Conservation (phyloP, 2,113 vertebrate genomes). For the Cervus canadensis region DNA sequence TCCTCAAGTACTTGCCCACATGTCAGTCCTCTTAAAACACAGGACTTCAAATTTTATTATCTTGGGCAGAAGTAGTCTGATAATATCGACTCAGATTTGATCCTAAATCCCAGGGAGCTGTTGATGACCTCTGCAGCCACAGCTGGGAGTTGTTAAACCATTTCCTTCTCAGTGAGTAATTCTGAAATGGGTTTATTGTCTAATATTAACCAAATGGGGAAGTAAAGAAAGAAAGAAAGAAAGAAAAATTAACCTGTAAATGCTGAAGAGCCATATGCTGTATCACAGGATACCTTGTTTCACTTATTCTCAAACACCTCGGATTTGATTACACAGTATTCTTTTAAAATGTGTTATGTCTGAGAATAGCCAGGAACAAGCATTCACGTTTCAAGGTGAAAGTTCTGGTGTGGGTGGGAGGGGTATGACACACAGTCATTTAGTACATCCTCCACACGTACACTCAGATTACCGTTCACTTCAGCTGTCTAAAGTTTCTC, state of each 20-base stretch:
- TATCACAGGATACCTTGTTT: not conserved
- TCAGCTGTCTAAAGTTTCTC: not conserved
- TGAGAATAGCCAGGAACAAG: not conserved
- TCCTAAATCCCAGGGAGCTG: not conserved
- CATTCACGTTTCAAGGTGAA: not conserved
- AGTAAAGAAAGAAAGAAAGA: not conserved
- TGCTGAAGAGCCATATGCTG: not conserved
- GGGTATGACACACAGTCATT: not conserved
- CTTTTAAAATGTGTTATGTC: not conserved
- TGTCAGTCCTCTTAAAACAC: conserved; percentile 5
- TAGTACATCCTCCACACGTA: not conserved
- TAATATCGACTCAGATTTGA: conserved; percentile 27
- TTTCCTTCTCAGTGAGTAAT: conserved; percentile 21
- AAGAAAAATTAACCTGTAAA: not conserved
- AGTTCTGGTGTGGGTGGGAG: not conserved
- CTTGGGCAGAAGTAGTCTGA: conserved; percentile 32
- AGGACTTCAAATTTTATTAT: conserved; percentile 60
- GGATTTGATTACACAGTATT: not conserved
- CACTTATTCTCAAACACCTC: not conserved
- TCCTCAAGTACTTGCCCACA: conserved; percentile 15
- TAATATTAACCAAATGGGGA: conserved; percentile 11
- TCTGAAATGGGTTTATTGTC: not conserved
- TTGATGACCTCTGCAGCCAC: conserved; percentile 11
- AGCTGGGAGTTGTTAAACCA: conserved; percentile 30
- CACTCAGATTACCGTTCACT: not conserved